Conservation (phyloP, 2,113 vertebrate genomes). For the Galemys pyrenaicus region DNA sequence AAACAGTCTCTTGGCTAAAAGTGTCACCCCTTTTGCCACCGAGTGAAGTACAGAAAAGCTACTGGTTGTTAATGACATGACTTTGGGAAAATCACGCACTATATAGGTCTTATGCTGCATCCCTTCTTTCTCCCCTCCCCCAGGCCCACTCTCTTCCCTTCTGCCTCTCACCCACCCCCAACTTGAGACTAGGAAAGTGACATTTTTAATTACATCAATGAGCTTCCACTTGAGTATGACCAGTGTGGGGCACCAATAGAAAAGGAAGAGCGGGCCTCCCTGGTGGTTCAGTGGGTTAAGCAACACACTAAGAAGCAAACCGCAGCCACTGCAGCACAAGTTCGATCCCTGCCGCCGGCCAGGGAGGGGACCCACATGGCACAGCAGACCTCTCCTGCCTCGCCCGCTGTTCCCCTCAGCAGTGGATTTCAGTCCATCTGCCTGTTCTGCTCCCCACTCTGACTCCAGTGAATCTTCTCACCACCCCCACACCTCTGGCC, state of each 20-base stretch:
- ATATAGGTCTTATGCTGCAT: not conserved
- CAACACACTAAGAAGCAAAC: too few species aligned
- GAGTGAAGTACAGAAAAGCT: not conserved
- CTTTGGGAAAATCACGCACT: not conserved
- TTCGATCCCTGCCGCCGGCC: too few species aligned
- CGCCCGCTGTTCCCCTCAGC: too few species aligned
- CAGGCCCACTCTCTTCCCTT: not conserved
- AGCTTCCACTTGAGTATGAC: not conserved
- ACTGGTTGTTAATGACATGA: not conserved
- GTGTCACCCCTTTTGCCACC: not conserved
- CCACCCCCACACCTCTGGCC: too few species aligned
- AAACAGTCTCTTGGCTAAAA: not conserved
- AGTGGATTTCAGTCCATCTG: too few species aligned
- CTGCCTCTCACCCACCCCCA: too few species aligned
- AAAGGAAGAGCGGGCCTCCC: not conserved
- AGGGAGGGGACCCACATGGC: too few species aligned
- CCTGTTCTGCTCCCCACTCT: too few species aligned
- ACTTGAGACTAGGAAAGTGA: not conserved
- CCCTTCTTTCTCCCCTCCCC: not conserved
- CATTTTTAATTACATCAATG: not conserved
- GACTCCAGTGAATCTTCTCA: too few species aligned
- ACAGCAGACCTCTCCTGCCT: too few species aligned
- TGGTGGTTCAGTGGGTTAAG: too few species aligned
- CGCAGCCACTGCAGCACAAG: too few species aligned
- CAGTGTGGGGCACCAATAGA: not conserved